Evolutionary conservation across 2,113 vertebrate species (phyloP).

Genomic region (Mesocricetus auratus): DNA sequence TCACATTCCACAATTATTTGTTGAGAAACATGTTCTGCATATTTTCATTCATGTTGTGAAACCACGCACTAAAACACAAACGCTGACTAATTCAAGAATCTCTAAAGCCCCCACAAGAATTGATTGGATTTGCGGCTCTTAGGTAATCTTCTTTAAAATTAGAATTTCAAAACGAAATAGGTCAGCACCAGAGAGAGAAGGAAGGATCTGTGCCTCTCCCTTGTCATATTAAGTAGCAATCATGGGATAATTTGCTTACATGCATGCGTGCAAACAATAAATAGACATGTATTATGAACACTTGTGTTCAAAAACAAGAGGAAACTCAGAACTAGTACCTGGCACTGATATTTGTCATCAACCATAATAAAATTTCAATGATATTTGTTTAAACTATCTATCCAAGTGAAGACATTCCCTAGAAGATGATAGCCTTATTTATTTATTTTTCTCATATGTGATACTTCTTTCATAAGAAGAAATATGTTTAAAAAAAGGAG

Average conservation of each 20-base stretch:
- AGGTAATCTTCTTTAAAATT: constrained; percentile 16
- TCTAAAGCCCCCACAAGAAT: not conserved
- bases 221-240: not conserved
- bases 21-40: constrained; percentile 28
- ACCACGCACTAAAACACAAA: not conserved
- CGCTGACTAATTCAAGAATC: constrained; percentile 12
- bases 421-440: not conserved
- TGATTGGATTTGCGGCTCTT: not conserved
- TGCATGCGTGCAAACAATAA: not conserved
- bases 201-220: not conserved
- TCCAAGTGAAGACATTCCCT: not conserved
- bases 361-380: not conserved
- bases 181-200: not conserved
- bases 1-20: constrained; percentile 43
- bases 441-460: not conserved
- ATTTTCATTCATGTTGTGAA: constrained; percentile 20
- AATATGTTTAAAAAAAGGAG: not conserved
- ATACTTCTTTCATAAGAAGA: constrained; percentile 3
- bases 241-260: not conserved
- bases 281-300: not conserved
- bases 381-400: constrained; percentile 2
- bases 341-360: not conserved
- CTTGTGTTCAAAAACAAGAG: not conserved
- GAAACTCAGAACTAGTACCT: not conserved
- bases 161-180: constrained; percentile 29